These are phyloP conservation scores for Sminthopsis crassicaudata DNA, from an alignment of 2,113 vertebrate genomes.

Conservation along the genomic window DNA sequence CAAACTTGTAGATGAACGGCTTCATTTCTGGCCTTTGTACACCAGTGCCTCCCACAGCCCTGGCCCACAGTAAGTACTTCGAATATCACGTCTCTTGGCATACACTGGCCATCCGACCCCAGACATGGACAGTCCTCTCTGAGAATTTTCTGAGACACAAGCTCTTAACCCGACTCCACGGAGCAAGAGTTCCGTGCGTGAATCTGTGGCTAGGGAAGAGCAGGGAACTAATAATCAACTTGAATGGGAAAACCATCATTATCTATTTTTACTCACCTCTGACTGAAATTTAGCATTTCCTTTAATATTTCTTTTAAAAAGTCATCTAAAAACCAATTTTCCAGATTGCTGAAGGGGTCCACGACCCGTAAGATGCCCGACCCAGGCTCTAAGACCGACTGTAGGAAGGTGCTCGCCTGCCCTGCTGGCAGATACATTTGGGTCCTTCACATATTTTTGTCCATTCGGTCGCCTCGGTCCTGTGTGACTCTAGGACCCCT, in stretches of 20 bases:
- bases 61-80: neutral
- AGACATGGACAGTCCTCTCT: neutral
- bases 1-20: neutral
- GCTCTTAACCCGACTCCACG: neutral
- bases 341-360: neutral
- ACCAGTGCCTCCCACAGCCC: neutral
- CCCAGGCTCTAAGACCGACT: too few relatives aligned
- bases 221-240: neutral
- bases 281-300: neutral
- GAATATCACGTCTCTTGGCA: neutral
- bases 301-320: too few relatives aligned
- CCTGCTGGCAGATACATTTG: too few relatives aligned
- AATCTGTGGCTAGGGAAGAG: neutral
- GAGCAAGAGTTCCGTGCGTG: neutral
- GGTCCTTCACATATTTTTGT: too few relatives aligned
- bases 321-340: too few relatives aligned
- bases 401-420: too few relatives aligned
- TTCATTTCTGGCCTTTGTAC: neutral
- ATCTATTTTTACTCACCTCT: neutral
- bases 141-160: neutral
- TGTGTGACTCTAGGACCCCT: too few relatives aligned
- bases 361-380: neutral
- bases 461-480: too few relatives aligned
- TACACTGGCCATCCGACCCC: neutral
- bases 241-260: neutral